These are phyloP conservation scores for Heliconius melpomene DNA, from an alignment of 1,140 invertebrate genomes.

Conservation along the genomic window DNA sequence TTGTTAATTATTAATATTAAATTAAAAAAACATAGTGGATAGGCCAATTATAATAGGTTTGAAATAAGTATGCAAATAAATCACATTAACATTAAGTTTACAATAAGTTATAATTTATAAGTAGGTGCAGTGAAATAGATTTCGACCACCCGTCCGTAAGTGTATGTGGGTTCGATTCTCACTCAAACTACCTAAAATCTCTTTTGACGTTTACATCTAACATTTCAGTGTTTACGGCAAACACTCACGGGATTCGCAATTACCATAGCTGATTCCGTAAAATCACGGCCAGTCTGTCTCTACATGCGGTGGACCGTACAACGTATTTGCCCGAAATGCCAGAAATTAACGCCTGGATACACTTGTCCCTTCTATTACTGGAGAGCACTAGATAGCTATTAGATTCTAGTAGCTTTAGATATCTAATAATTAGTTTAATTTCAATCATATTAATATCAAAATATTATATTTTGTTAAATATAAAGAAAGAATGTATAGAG, in stretches of 20 bases:
- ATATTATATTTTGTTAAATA: too few species aligned
- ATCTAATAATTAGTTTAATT: too few species aligned
- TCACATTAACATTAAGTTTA: neutral
- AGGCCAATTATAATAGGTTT: too few species aligned
- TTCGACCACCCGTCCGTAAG: neutral
- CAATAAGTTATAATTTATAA: too few species aligned
- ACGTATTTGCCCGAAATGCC: slow-evolving; percentile 7
- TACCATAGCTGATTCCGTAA: slow-evolving; percentile 22
- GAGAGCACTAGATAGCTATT: neutral
- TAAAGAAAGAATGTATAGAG: too few species aligned
- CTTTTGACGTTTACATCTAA: neutral
- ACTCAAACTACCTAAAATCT: neutral
- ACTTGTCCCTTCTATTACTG: slow-evolving; percentile 13
- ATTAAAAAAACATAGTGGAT: too few species aligned
- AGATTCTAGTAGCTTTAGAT: neutral
- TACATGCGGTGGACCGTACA: neutral
- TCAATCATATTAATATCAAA: too few species aligned
- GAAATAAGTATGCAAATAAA: neutral
- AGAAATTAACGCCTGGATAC: slow-evolving; percentile 25
- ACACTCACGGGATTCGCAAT: slow-evolving; percentile 11
- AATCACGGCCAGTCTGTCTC: slow-evolving; percentile 13
- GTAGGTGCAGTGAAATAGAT: neutral
- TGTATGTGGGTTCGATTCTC: neutral
- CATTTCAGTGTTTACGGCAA: neutral
- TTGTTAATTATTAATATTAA: neutral